Percentiles rank a stretch among this genome's conserved stretches.
phyloP scores from a whole-genome alignment of 2,113 vertebrate species.

The Cynoglossus semilaevis region DNA sequence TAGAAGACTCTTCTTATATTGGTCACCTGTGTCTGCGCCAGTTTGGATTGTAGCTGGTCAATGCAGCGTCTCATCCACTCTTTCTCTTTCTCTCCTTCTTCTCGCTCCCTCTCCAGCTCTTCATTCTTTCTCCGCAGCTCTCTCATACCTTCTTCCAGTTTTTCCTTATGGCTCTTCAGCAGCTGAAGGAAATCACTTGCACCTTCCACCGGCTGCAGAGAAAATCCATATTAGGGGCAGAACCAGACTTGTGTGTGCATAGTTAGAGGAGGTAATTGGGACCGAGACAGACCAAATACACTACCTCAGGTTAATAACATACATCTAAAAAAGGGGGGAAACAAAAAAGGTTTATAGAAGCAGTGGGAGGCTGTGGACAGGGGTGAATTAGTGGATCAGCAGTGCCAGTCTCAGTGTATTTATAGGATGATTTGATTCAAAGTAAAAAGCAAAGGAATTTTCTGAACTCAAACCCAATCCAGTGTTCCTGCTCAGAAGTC shows the following conservation, averaged over 20 bases:
- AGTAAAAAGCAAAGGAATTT: not conserved
- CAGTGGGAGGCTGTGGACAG: not conserved
- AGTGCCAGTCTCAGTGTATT: slow-evolving; percentile 4
- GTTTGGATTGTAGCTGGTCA: slow-evolving; percentile 63
- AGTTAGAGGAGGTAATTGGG: not conserved
- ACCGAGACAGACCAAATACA: not conserved
- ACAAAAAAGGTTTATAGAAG: not conserved
- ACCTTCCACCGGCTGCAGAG: slow-evolving; percentile 65
- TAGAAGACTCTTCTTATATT: not conserved
- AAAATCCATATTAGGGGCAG: not conserved
- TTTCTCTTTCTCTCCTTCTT: slow-evolving; percentile 62
- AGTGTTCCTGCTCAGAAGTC: slow-evolving; percentile 10
- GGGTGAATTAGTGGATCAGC: not conserved
- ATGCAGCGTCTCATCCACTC: slow-evolving; percentile 61
- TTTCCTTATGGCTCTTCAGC: slow-evolving; percentile 76
- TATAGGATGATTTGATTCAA: not conserved
- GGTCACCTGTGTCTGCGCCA: slow-evolving; percentile 67
- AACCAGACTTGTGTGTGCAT: not conserved
- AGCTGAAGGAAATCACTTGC: slow-evolving; percentile 73
- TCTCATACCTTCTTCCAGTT: slow-evolving; percentile 71
- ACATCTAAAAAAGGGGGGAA: not conserved
- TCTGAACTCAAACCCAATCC: not conserved
- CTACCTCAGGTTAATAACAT: too few relatives aligned
- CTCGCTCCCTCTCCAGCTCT: slow-evolving; percentile 68
- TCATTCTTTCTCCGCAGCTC: slow-evolving; percentile 73